These are phyloP conservation scores for Gymnogyps californianus DNA, from an alignment of 2,113 vertebrate genomes.

Conservation along the genomic window DNA sequence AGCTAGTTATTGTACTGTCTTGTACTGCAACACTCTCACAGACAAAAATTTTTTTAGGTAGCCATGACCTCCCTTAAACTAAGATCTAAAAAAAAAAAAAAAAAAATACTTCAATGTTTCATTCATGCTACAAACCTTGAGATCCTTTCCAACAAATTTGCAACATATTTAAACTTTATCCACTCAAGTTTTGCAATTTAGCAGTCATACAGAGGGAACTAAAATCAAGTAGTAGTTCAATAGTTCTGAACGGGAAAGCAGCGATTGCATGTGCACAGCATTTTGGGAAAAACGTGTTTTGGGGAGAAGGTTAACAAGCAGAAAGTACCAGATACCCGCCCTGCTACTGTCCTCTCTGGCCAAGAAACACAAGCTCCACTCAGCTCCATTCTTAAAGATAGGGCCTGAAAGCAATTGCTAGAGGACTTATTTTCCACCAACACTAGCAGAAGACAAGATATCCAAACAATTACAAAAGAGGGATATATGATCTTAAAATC, in stretches of 20 bases:
- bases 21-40: not conserved
- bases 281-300: not conserved
- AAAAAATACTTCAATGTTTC: not conserved
- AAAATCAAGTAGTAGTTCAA: not conserved
- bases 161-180: not conserved
- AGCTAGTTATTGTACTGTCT: not conserved
- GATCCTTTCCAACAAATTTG: not conserved
- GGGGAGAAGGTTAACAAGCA: not conserved
- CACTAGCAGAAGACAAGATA: not conserved
- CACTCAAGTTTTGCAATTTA: not conserved
- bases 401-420: not conserved
- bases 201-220: not conserved
- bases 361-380: not conserved
- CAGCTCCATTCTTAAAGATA: not conserved
- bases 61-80: not conserved
- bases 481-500: not conserved
- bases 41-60: not conserved
- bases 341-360: not conserved
- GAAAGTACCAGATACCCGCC: not conserved
- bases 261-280: not conserved
- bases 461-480: not conserved
- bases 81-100: not conserved
- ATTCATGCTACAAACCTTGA: not conserved
- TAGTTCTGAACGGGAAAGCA: not conserved
- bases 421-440: not conserved